Evolutionary conservation across 1,140 invertebrate genomes (phyloP).

Genomic region (Oedothorax gibbosus): DNA sequence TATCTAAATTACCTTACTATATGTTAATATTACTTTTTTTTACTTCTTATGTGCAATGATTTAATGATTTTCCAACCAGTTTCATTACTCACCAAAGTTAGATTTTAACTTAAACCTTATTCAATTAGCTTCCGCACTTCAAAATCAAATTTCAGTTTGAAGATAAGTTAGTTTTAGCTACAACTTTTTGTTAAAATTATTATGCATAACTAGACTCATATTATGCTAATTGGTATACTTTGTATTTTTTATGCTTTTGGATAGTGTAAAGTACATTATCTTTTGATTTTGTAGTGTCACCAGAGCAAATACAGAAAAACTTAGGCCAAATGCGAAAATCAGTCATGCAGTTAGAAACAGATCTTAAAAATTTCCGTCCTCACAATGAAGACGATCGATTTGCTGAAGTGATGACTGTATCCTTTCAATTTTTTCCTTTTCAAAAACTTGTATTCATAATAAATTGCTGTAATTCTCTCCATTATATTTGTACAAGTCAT

Average conservation of each 20-base stretch:
- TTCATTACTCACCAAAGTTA: too few relatives aligned
- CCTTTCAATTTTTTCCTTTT: conserved; percentile 67
- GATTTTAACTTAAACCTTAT: too few relatives aligned
- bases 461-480: neutral
- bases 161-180: too few relatives aligned
- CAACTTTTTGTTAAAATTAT: too few relatives aligned
- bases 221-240: neutral
- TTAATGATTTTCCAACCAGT: too few relatives aligned
- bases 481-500: too few relatives aligned
- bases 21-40: too few relatives aligned
- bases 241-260: neutral
- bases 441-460: neutral
- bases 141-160: too few relatives aligned
- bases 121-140: too few relatives aligned
- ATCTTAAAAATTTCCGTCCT: conserved; percentile 84
- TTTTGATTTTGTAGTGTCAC: conserved; percentile 75
- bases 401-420: conserved; percentile 83
- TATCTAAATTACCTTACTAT: too few relatives aligned
- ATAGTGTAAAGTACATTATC: neutral
- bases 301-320: conserved; percentile 86
- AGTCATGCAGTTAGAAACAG: conserved; percentile 87
- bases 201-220: neutral
- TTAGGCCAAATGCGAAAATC: conserved; percentile 88
- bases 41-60: too few relatives aligned
- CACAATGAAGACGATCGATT: conserved; percentile 86